Base-by-base conservation (phyloP, 2,888 invertebrate species). In the Chromoteleia sp. region DNA sequence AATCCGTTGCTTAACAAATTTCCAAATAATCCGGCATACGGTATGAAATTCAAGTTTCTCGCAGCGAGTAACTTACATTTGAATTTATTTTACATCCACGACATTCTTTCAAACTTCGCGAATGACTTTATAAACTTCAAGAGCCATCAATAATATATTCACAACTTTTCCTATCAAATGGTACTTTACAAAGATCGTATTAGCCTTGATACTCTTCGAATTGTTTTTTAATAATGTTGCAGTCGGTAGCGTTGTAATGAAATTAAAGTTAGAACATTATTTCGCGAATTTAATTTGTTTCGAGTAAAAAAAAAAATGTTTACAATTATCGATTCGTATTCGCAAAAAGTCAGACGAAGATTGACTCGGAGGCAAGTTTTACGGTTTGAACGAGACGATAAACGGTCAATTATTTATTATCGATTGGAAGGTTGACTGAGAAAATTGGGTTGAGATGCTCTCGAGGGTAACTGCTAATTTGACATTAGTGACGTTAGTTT, bases 121-220 rank as follows among this genome's bases (percentile, higher is more conserved):
- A 75, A 82, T 65, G 77, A 78, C 82, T 82, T 78, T 74, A 82
- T 82, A 74, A 82, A 77, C 82, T 78, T 68, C 29, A 70, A 77
- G 54, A 43, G 12, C 77, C 59, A 78, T 78, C 82, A 77, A 82
- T 82, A 82, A 82, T 78, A 78, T 78, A 63, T 67, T 43, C 30
- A 10, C 19, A 82, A 78, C 70, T 82, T 82, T 74, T 77, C 58
- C 33, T 78, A 78, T 82, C 65, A 65, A 81, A 78, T 59, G 36
- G 63, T 70, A 65, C 61, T 82, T 78, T 58, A 61, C 43, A 52
- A 63, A 78, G 36, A 59, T 54, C 68, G 63, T 56, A 70, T 74
- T 70, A 77, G 50, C n/a, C 41, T 63, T 61, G 29, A 74, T 74
- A 80, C 21, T 30, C 45, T 25, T 54, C n/a, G 41, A 70, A 63